Conservation (phyloP, 2,888 invertebrate species). For the Labia minor region DNA sequence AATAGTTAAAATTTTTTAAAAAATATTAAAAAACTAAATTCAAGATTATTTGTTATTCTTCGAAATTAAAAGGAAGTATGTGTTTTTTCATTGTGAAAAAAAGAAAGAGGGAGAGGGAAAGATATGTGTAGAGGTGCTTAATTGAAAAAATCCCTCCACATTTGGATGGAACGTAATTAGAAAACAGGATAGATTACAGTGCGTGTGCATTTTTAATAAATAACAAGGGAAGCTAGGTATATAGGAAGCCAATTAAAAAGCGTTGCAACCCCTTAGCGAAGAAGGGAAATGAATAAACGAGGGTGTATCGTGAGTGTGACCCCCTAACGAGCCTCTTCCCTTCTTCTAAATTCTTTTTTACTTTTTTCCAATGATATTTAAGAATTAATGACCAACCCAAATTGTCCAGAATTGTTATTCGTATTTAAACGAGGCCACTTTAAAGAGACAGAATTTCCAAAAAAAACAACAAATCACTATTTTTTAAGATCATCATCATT, state of each 20-base stretch:
- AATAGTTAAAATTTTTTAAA: no score
- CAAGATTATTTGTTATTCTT: no score
- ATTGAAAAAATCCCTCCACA: neutral
- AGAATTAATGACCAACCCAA: neutral
- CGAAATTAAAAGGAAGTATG: no score
- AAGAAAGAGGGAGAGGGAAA: neutral
- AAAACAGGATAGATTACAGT: neutral
- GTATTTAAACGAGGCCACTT: no score
- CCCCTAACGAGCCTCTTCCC: neutral
- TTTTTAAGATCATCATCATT: no score
- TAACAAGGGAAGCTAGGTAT: neutral
- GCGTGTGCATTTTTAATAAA: neutral
- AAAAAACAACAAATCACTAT: no score
- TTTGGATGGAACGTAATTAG: neutral
- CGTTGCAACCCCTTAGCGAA: neutral
- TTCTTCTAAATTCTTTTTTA: no score
- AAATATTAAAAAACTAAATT: no score
- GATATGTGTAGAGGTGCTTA: neutral
- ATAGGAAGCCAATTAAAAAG: conserved; percentile 3
- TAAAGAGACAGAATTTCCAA: no score
- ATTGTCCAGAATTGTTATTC: neutral
- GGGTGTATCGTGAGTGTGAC: no score
- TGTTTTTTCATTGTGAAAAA: no score
- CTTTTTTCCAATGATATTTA: neutral
- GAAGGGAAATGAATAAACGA: no score